A percentile compares a stretch with the other conserved stretches of the same genome.
phyloP scores from a whole-genome alignment of 2,797 vertebrate genomes.

The Leptodactylus fallax region DNA sequence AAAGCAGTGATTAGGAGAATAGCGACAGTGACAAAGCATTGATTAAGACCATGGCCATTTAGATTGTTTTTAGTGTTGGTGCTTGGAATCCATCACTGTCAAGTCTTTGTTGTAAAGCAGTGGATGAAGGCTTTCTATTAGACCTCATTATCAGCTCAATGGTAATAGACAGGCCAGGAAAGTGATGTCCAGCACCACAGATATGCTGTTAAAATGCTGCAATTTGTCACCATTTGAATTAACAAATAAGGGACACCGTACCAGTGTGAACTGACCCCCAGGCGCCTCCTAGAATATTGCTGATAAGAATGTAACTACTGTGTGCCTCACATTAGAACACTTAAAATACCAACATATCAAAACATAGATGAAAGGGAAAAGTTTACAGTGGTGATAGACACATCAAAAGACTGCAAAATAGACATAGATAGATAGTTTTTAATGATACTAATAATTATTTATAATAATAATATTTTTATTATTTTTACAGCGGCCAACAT shows the following conservation, averaged over 20 bases:
- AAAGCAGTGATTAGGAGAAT: conserved; percentile 78
- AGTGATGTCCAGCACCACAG: conserved; percentile 75
- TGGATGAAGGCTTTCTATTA: conserved; percentile 81
- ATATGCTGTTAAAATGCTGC: conserved; percentile 80
- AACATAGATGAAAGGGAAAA: neutral
- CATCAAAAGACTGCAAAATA: neutral
- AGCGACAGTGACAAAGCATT: conserved; percentile 74
- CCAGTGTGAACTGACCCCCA: conserved; percentile 75
- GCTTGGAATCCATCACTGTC: conserved; percentile 81
- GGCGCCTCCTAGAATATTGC: conserved; percentile 70
- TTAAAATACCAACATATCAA: conserved; percentile 3
- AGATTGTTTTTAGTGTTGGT: conserved; percentile 77
- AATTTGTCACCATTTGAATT: conserved; percentile 87
- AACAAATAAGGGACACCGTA: conserved; percentile 78
- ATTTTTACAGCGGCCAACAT: no score
- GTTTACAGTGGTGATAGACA: neutral
- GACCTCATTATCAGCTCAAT: conserved; percentile 80
- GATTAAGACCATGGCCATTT: conserved; percentile 79
- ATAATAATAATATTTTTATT: no score
- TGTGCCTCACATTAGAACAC: conserved; percentile 53
- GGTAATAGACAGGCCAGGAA: conserved; percentile 76
- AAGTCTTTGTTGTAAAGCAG: conserved; percentile 69
- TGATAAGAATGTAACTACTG: conserved; percentile 62
- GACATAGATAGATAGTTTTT: no score
- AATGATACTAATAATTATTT: no score